These are phyloP conservation scores for Belgica antarctica DNA, from an alignment of 2,888 invertebrate species.

Conservation along the genomic window DNA sequence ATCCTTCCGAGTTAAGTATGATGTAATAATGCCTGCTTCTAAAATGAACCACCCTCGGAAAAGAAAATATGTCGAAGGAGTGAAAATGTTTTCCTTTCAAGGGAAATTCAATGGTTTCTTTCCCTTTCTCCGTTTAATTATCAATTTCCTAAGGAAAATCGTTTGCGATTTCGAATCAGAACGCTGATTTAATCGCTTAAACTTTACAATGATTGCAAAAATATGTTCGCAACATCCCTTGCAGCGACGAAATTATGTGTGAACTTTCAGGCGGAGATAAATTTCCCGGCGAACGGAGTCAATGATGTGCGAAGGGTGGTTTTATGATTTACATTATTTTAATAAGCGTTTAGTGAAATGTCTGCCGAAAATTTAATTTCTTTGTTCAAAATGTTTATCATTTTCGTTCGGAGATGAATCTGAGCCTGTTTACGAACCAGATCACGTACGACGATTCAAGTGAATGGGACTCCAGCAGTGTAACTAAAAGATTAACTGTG, in stretches of 20 bases:
- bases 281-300: not conserved
- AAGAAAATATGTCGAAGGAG: not conserved
- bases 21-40: conserved; percentile 33
- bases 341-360: conserved; percentile 13
- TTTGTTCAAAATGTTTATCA: not conserved
- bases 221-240: conserved; percentile 28
- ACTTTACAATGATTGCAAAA: conserved; percentile 41
- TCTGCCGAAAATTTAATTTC: not conserved
- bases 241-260: conserved; percentile 29
- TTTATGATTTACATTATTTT: conserved; percentile 5
- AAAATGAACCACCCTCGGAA: conserved; percentile 28
- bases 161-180: not conserved
- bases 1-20: conserved; percentile 35
- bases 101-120: conserved; percentile 9
- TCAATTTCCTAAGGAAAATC: conserved; percentile 28
- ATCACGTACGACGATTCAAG: conserved; percentile 22
- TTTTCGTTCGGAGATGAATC: conserved; percentile 8
- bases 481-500: conserved; percentile 38
- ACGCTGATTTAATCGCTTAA: conserved; percentile 29
- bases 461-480: conserved; percentile 5
- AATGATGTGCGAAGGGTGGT: not conserved
- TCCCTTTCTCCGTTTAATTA: conserved; percentile 26
- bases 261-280: conserved; percentile 6
- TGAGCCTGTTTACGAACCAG: conserved; percentile 30
- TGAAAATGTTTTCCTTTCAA: conserved; percentile 10